Evolutionary conservation across 2,888 invertebrate species (phyloP).

Genomic region (Periphyllus acericola): DNA sequence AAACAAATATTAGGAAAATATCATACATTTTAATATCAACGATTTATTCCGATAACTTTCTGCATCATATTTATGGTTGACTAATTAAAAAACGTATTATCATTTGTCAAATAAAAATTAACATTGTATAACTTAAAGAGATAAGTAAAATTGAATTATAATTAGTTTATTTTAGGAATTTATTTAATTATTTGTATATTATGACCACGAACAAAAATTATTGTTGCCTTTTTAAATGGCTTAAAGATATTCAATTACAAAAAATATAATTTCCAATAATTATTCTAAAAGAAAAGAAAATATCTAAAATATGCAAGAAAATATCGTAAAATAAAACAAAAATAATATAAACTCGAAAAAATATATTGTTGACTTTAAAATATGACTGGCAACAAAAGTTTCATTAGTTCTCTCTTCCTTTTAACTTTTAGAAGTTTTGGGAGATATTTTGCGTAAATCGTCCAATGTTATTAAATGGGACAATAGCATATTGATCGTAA

Average conservation of each 20-base stretch:
- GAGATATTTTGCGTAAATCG: conserved; percentile 52
- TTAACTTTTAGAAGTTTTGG: conserved; percentile 47
- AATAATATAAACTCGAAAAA: conserved; percentile 26
- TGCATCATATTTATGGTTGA: no score
- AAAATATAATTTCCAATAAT: neutral
- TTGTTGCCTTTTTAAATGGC: neutral
- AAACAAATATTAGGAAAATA: no score
- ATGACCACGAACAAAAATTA: neutral
- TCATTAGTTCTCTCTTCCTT: conserved; percentile 48
- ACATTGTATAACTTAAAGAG: no score
- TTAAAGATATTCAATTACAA: neutral
- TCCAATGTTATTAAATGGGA: conserved; percentile 46
- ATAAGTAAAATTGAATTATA: neutral
- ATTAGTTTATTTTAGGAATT: neutral
- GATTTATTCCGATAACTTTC: no score
- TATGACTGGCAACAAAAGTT: conserved; percentile 37
- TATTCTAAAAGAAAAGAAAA: conserved; percentile 17
- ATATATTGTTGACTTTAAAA: conserved; percentile 32
- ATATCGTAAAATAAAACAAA: conserved; percentile 27
- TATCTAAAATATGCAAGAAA: conserved; percentile 27
- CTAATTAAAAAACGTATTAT: no score
- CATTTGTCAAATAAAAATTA: no score
- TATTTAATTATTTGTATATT: neutral
- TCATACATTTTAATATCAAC: no score
- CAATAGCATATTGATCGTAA: conserved; percentile 56